phyloP scores from a whole-genome alignment of 2,113 vertebrate genomes.

The Albula goreensis region DNA sequence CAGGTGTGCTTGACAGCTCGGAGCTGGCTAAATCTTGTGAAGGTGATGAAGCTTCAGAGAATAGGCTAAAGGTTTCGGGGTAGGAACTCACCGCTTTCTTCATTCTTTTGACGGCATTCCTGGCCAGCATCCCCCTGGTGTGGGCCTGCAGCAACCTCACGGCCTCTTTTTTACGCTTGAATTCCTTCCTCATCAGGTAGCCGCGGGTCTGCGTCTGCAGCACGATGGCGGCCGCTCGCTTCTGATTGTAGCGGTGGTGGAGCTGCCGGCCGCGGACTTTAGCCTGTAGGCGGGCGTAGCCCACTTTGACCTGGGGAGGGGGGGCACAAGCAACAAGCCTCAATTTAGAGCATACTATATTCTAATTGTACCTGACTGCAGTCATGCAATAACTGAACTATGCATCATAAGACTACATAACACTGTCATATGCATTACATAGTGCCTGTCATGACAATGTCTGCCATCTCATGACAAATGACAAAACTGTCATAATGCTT shows the following conservation, averaged over 20 bases:
- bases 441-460: too few species aligned
- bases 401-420: too few species aligned
- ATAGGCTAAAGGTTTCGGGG: background rate
- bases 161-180: slow-evolving; percentile 65
- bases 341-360: background rate
- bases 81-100: slow-evolving; percentile 60
- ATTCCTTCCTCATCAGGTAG: slow-evolving; percentile 65
- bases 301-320: slow-evolving; percentile 65
- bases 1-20: background rate
- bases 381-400: too few species aligned
- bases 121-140: slow-evolving; percentile 73
- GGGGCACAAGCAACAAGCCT: background rate
- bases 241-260: slow-evolving; percentile 56
- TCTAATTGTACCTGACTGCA: background rate
- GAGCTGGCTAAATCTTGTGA: background rate
- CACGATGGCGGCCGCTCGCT: slow-evolving; percentile 51
- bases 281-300: slow-evolving; percentile 79
- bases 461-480: too few species aligned
- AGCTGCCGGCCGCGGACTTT: slow-evolving; percentile 65
- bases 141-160: slow-evolving; percentile 73
- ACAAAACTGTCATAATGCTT: too few species aligned
- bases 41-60: background rate
- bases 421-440: too few species aligned
- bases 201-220: slow-evolving; percentile 79
- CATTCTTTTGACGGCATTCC: slow-evolving; percentile 51